Evolutionary conservation across 2,888 invertebrate species (phyloP).

Genomic region (Furcula furcula): DNA sequence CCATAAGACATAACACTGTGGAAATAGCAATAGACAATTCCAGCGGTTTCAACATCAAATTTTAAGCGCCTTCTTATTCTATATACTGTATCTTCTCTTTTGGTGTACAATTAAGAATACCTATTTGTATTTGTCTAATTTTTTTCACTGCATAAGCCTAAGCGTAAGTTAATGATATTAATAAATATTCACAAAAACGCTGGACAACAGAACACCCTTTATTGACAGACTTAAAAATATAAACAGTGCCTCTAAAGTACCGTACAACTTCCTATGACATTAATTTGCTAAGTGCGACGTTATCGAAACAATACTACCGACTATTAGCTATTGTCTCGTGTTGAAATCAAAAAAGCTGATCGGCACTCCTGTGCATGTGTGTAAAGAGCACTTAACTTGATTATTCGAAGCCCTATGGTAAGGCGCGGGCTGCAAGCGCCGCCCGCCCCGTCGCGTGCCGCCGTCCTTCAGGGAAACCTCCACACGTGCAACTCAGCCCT

Average conservation of each 20-base stretch:
- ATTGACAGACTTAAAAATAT: neutral
- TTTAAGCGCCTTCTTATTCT: no score
- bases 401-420: slow-evolving; percentile 65
- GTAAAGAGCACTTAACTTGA: slow-evolving; percentile 81
- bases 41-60: no score
- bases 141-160: no score
- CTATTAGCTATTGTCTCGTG: slow-evolving; percentile 49
- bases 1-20: no score
- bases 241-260: slow-evolving; percentile 5
- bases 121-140: no score
- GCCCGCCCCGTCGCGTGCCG: slow-evolving; percentile 39
- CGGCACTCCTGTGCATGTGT: slow-evolving; percentile 47
- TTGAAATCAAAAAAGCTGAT: slow-evolving; percentile 72
- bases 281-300: slow-evolving; percentile 62
- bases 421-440: slow-evolving; percentile 3
- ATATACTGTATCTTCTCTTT: no score
- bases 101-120: no score
- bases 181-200: no score
- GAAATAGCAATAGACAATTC: no score
- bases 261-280: slow-evolving; percentile 25
- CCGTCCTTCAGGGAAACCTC: slow-evolving; percentile 47
- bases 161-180: no score
- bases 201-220: slow-evolving; percentile 1
- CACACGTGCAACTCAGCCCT: slow-evolving; percentile 49
- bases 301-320: slow-evolving; percentile 39